Conservation (phyloP, 2,797 vertebrate species). For the Naso thynnoides region DNA sequence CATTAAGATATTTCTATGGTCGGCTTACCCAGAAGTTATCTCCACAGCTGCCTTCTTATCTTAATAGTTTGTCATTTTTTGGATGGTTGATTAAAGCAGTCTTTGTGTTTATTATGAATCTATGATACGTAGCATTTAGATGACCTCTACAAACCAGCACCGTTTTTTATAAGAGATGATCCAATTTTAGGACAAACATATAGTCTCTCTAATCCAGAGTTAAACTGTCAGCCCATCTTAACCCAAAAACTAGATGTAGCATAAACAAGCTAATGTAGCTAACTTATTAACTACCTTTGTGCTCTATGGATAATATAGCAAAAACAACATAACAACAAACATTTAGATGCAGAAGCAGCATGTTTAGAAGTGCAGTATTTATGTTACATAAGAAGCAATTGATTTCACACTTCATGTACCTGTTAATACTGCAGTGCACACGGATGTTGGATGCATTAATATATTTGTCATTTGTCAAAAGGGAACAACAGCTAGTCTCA, state of each 20-base stretch:
- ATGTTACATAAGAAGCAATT: neutral
- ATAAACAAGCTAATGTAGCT: neutral
- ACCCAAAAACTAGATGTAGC: constrained; percentile 2
- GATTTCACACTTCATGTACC: neutral
- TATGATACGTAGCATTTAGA: neutral
- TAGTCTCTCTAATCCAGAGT: neutral
- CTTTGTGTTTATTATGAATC: neutral
- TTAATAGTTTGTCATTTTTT: constrained; percentile 9
- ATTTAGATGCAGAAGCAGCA: neutral
- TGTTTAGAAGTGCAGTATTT: neutral
- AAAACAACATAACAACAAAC: neutral
- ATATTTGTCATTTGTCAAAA: neutral
- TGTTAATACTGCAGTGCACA: neutral
- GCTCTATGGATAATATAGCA: neutral
- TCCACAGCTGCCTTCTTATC: constrained; percentile 8
- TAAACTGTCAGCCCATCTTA: neutral
- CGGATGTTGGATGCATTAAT: neutral
- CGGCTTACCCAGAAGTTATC: constrained; percentile 12
- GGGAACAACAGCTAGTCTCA: neutral
- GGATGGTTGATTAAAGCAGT: constrained; percentile 23
- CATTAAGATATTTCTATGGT: constrained; percentile 12
- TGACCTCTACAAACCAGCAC: constrained; percentile 20
- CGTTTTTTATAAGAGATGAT: neutral
- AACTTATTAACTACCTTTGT: constrained; percentile 1
- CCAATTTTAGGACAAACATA: neutral